These are phyloP conservation scores for Natrix natrix DNA, from an alignment of 2,797 vertebrate species.

Conservation along the genomic window DNA sequence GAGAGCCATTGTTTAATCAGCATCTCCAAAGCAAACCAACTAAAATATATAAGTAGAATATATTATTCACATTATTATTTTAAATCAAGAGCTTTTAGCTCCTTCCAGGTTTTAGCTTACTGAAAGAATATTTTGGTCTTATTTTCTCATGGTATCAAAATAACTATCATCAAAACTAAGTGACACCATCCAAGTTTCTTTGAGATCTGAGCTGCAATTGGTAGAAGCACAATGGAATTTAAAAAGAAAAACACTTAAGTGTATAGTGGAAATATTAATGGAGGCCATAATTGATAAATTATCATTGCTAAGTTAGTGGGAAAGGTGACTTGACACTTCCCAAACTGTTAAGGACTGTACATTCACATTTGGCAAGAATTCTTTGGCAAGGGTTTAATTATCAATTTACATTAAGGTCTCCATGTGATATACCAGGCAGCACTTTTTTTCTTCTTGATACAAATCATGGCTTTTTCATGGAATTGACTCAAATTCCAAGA, in stretches of 20 bases:
- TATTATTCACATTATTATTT: not conserved
- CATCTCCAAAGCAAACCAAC: not conserved
- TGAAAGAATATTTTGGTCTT: not conserved
- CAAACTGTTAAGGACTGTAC: conserved; percentile 60
- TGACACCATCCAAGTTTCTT: not conserved
- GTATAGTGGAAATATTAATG: conserved; percentile 60
- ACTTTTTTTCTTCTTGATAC: conserved; percentile 38
- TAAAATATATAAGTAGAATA: not conserved
- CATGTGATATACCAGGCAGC: conserved; percentile 21
- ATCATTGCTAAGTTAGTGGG: conserved; percentile 59
- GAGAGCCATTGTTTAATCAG: not conserved
- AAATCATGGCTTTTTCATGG: conserved; percentile 27
- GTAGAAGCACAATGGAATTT: not conserved
- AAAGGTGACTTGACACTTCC: conserved; percentile 59
- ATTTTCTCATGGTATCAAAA: not conserved
- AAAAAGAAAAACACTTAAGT: conserved; percentile 51
- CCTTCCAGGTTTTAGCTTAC: not conserved
- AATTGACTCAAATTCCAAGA: conserved; percentile 1
- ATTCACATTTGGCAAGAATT: conserved; percentile 61
- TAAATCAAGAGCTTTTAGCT: not conserved
- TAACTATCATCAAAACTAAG: not conserved
- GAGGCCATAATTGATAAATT: conserved; percentile 63
- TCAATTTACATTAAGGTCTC: conserved; percentile 61
- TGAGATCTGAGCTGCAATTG: not conserved
- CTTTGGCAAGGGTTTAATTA: conserved; percentile 57